phyloP scores from a whole-genome alignment of 92 coral and sea anemone species.

The Umimayanthus kanabou region DNA sequence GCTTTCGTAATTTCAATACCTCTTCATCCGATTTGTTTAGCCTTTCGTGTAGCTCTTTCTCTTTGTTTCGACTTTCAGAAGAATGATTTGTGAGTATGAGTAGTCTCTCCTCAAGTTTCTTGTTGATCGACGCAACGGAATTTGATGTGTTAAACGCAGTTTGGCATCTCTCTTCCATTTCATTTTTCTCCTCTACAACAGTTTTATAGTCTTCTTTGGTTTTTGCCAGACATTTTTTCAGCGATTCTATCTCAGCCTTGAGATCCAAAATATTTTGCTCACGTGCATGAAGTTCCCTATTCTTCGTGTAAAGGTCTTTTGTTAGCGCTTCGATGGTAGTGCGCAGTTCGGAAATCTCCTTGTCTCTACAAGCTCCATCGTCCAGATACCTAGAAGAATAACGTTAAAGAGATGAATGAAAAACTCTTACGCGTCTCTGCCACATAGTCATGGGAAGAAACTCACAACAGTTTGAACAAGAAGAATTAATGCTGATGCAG shows the following conservation, averaged over 20 bases:
- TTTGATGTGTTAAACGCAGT: not conserved
- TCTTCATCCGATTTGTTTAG: not conserved
- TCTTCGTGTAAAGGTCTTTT: not conserved
- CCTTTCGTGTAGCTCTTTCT: constrained; percentile 1
- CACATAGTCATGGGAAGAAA: not conserved
- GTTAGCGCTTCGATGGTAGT: not conserved
- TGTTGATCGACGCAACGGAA: constrained; percentile 6
- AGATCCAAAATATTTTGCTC: not conserved
- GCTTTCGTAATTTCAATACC: not conserved
- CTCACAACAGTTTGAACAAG: too few species aligned
- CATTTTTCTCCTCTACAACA: constrained; percentile 1
- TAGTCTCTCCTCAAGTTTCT: constrained; percentile 3
- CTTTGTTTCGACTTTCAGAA: not conserved
- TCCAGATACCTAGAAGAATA: not conserved
- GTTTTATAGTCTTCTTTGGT: not conserved
- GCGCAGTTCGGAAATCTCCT: constrained; percentile 16
- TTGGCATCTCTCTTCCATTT: not conserved
- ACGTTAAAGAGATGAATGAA: not conserved
- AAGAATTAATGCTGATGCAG: too few species aligned
- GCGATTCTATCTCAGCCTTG: not conserved
- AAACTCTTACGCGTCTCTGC: not conserved
- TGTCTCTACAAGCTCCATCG: constrained; percentile 3
- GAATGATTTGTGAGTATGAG: not conserved
- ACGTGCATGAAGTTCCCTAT: not conserved
- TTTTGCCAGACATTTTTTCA: not conserved